Conservation (phyloP, 2,888 invertebrate genomes). For the Auanema sp. region DNA sequence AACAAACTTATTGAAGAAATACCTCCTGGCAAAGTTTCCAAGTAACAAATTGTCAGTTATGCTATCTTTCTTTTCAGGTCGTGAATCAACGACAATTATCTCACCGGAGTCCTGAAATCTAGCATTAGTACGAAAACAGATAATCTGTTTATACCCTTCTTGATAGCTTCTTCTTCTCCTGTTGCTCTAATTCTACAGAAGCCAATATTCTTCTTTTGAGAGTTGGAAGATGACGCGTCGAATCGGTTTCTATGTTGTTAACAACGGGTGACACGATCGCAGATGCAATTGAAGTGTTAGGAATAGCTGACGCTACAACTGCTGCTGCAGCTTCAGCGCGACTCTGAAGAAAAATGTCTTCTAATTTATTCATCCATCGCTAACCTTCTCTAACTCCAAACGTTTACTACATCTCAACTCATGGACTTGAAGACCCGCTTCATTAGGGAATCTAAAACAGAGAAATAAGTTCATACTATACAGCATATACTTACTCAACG, state of each 20-base stretch:
- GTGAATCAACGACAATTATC: conserved; percentile 10
- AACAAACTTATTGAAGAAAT: no score
- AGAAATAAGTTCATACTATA: neutral
- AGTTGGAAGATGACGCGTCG: neutral
- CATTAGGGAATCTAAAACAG: conserved; percentile 54
- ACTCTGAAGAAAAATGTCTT: neutral
- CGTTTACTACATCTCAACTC: conserved; percentile 51
- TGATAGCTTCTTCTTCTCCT: conserved; percentile 9
- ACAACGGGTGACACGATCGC: neutral
- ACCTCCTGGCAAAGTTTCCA: no score
- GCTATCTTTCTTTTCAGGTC: no score
- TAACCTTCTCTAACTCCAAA: conserved; percentile 29
- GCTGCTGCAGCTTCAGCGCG: neutral
- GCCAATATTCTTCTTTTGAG: conserved; percentile 22
- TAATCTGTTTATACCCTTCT: conserved; percentile 6
- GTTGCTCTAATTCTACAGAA: conserved; percentile 7
- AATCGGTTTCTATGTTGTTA: neutral
- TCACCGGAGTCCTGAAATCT: conserved; percentile 21
- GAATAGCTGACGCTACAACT: conserved; percentile 9
- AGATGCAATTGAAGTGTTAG: conserved; percentile 9
- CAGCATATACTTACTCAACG: conserved; percentile 17
- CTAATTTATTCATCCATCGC: neutral
- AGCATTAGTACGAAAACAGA: no score
- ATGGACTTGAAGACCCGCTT: conserved; percentile 56
- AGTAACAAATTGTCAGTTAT: no score